These are phyloP conservation scores for Xerus rutilus DNA, from an alignment of 2,797 vertebrate species.

Conservation along the genomic window DNA sequence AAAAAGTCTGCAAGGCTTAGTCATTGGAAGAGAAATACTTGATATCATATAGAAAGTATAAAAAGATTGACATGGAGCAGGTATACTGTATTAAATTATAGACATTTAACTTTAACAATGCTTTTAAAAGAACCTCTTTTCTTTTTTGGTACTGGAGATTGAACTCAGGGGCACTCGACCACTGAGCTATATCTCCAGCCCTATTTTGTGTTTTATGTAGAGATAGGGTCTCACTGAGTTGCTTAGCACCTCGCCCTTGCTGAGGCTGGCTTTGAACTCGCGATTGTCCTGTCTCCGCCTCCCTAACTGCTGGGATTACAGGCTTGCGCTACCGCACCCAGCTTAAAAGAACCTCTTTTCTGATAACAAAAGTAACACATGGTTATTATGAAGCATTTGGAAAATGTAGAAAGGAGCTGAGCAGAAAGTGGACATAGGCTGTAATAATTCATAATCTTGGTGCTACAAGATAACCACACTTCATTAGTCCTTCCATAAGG, in stretches of 20 bases:
- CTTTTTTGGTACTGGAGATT: neutral
- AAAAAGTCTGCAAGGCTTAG: conserved; percentile 7
- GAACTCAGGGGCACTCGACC: too few species aligned
- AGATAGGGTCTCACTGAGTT: too few species aligned
- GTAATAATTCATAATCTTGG: neutral
- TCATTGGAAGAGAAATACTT: conserved; percentile 12
- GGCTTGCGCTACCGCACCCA: too few species aligned
- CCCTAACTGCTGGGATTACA: too few species aligned
- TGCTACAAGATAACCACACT: conserved; percentile 16
- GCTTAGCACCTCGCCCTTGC: too few species aligned
- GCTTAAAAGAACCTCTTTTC: neutral
- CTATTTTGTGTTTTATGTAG: too few species aligned
- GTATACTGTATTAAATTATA: neutral
- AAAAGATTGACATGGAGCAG: neutral
- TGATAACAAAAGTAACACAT: neutral
- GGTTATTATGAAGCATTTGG: conserved; percentile 41
- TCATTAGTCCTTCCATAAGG: conserved; percentile 41
- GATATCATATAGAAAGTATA: conserved; percentile 36
- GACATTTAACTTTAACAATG: neutral
- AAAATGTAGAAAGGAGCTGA: conserved; percentile 32
- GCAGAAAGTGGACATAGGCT: conserved; percentile 43
- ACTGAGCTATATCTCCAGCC: too few species aligned
- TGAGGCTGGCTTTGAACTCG: too few species aligned
- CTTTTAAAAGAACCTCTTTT: neutral
- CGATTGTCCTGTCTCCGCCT: too few species aligned